Conservation (phyloP, 2,113 vertebrate genomes). For the Balaeniceps rex region DNA sequence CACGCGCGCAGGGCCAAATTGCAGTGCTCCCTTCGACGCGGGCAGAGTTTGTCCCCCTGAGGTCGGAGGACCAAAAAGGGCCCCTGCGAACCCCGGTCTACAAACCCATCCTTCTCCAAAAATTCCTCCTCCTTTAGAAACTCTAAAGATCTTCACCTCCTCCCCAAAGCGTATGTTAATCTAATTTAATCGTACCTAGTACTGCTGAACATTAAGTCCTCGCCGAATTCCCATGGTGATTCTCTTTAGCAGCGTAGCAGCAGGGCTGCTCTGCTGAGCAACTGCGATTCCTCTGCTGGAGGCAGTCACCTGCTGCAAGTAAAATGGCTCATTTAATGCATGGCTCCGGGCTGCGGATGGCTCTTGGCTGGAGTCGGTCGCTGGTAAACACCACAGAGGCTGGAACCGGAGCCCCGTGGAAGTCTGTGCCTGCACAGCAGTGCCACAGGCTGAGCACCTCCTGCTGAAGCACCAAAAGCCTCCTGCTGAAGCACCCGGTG, state of each 20-base stretch:
- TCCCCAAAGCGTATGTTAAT: background rate
- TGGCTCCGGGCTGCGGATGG: rapidly evolving
- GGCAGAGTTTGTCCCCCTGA: background rate
- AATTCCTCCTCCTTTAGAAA: background rate
- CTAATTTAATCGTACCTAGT: background rate
- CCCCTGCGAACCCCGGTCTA: background rate
- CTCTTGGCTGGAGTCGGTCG: background rate
- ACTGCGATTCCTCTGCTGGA: background rate
- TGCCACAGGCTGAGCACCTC: rapidly evolving
- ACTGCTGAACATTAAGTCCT: background rate
- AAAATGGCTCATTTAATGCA: background rate
- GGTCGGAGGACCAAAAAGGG: no score
- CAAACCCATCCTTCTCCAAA: background rate
- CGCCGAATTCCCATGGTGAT: background rate
- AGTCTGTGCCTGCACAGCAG: no score
- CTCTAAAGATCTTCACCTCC: background rate
- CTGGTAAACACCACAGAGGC: background rate
- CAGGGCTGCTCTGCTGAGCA: background rate
- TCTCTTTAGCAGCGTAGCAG: background rate
- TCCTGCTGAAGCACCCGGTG: background rate
- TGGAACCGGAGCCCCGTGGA: background rate
- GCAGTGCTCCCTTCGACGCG: rapidly evolving
- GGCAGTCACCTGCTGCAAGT: background rate
- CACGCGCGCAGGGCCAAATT: rapidly evolving
- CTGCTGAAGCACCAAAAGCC: background rate